Conservation (phyloP, 2,113 vertebrate species). For the Oceanodroma tethys region DNA sequence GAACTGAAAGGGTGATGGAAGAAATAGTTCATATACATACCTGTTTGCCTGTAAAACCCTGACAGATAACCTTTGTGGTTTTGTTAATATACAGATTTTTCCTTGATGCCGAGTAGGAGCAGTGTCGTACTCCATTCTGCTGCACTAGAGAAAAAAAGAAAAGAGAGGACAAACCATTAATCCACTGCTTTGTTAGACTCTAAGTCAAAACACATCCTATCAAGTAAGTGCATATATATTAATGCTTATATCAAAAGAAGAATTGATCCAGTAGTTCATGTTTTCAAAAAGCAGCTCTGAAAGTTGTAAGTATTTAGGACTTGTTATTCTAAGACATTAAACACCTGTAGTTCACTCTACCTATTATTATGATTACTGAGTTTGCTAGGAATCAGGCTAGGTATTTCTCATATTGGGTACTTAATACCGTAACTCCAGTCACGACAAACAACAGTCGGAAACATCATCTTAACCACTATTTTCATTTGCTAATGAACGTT, state of each 20-base stretch:
- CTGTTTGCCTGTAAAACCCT: constrained; percentile 98
- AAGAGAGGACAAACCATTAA: not conserved
- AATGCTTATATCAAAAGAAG: not conserved
- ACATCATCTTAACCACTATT: not conserved
- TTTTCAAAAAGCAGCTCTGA: not conserved
- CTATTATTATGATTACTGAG: fast-evolving
- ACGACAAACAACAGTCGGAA: not conserved
- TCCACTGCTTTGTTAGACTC: not conserved
- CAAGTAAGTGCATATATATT: not conserved
- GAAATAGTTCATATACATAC: constrained; percentile 66
- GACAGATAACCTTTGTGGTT: constrained; percentile 93
- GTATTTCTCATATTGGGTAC: not conserved
- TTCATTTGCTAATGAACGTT: not conserved
- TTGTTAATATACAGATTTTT: constrained; percentile 90
- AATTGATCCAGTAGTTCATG: not conserved
- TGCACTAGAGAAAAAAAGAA: constrained; percentile 79
- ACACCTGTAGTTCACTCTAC: not conserved
- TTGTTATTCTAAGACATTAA: not conserved
- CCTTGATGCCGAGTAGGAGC: constrained; percentile 82
- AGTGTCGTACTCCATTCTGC: constrained; percentile 88
- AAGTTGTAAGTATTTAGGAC: not conserved
- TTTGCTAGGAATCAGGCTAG: not conserved
- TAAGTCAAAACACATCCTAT: not conserved
- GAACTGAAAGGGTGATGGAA: not conserved
- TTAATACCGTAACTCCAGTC: not conserved